Percentiles rank a stretch among this genome's conserved stretches.
These are phyloP conservation scores for Okapia johnstoni DNA, from an alignment of 2,113 vertebrate species.

Conservation along the genomic window DNA sequence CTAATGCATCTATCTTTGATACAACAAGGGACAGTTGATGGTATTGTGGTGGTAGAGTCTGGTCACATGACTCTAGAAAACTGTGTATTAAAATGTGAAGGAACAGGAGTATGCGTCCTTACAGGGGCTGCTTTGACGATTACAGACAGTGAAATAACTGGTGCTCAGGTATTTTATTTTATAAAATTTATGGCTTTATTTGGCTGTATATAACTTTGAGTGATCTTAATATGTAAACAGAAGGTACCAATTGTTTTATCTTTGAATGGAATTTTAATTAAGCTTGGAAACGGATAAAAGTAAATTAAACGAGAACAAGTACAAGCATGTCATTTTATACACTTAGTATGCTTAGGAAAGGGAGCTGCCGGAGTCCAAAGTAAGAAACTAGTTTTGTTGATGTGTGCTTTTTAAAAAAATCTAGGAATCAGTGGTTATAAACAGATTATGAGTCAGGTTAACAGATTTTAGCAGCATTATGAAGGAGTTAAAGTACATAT, in stretches of 20 bases:
- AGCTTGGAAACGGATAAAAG: not conserved
- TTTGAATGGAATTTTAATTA: not conserved
- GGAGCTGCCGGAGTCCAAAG: not conserved
- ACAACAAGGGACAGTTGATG: conserved; percentile 72
- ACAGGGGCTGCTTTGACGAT: conserved; percentile 73
- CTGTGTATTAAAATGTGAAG: conserved; percentile 76
- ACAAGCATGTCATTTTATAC: not conserved
- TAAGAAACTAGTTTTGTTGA: not conserved
- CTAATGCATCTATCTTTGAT: conserved; percentile 68
- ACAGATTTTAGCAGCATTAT: not conserved
- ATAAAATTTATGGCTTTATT: not conserved
- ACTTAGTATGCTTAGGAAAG: not conserved
- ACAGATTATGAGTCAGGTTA: not conserved
- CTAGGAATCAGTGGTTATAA: not conserved
- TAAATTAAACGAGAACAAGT: not conserved
- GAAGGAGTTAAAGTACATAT: not conserved
- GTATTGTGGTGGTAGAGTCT: conserved; percentile 76
- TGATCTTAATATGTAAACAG: not conserved
- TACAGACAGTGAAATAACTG: conserved; percentile 71
- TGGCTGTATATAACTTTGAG: not conserved
- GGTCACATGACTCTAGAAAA: conserved; percentile 77
- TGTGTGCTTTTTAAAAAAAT: not conserved
- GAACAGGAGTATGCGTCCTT: conserved; percentile 76
- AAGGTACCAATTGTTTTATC: not conserved
- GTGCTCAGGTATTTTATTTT: conserved; percentile 73